A percentile compares a stretch with the other conserved stretches of the same genome.
These are phyloP conservation scores for Phalacrocorax brasilianus DNA, from an alignment of 2,113 vertebrate species.

Conservation along the genomic window DNA sequence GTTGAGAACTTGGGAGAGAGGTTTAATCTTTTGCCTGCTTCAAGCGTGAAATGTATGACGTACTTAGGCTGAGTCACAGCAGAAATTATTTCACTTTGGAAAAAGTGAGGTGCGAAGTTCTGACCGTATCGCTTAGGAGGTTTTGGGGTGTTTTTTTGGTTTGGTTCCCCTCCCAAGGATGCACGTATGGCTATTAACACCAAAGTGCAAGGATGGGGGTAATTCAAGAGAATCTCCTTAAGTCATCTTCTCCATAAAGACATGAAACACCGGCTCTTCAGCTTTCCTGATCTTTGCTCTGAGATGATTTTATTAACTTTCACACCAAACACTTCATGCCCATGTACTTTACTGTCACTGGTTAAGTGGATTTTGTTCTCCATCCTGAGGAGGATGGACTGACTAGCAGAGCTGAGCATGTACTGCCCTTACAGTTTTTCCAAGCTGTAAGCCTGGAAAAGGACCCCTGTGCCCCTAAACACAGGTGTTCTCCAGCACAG, in stretches of 20 bases:
- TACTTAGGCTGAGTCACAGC: background rate
- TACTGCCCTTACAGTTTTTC: background rate
- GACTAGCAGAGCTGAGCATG: background rate
- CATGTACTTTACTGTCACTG: background rate
- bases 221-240: background rate
- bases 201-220: background rate
- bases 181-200: slow-evolving; percentile 7
- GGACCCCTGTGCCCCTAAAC: background rate
- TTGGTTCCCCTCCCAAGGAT: background rate
- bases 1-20: background rate
- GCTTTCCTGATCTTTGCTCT: background rate
- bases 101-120: background rate
- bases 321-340: background rate
- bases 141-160: background rate
- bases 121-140: background rate
- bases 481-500: background rate
- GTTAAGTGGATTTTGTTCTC: background rate
- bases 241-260: background rate
- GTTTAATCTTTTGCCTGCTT: background rate
- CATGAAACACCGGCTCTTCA: slow-evolving; percentile 9
- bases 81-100: slow-evolving; percentile 10
- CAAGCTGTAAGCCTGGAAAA: background rate
- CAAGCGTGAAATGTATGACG: background rate
- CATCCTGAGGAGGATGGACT: background rate
- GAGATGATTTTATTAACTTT: background rate